Conservation (phyloP, 2,888 invertebrate genomes). For the Heliconius cydno region DNA sequence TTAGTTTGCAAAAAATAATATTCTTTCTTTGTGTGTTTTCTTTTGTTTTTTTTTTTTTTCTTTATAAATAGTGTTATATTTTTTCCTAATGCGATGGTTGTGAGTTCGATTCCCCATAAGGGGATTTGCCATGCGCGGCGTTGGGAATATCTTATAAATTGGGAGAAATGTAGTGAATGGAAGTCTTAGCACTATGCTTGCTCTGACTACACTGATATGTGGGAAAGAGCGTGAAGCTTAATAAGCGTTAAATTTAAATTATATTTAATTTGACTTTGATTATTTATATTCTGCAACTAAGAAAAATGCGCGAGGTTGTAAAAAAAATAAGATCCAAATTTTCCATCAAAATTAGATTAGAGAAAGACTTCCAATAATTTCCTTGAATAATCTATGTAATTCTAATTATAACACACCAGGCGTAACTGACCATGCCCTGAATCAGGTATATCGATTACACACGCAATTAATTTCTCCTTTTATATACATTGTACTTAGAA, state of each 20-base stretch:
- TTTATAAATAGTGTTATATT: too few relatives aligned
- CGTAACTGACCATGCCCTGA: conserved; percentile 34
- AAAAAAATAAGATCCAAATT: too few relatives aligned
- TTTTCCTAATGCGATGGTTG: too few relatives aligned
- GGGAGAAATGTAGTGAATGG: neutral
- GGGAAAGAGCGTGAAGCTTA: neutral
- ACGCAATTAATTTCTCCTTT: conserved; percentile 36
- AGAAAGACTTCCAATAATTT: too few relatives aligned
- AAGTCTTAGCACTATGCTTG: neutral
- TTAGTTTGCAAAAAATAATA: neutral
- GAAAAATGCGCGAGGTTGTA: too few relatives aligned
- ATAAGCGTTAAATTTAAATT: neutral
- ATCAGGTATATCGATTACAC: conserved; percentile 34
- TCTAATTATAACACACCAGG: neutral
- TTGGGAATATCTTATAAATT: too few relatives aligned
- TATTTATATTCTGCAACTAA: too few relatives aligned
- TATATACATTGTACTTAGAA: conserved; percentile 30
- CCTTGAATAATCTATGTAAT: neutral
- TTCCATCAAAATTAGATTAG: neutral
- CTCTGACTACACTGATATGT: neutral
- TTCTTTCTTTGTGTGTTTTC: too few relatives aligned
- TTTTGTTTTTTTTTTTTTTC: too few relatives aligned
- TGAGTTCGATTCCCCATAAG: too few relatives aligned
- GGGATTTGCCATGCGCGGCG: too few relatives aligned
- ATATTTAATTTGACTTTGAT: too few relatives aligned